Base-by-base conservation (phyloP, 2,888 invertebrate species). In the Oscheius sp. region DNA sequence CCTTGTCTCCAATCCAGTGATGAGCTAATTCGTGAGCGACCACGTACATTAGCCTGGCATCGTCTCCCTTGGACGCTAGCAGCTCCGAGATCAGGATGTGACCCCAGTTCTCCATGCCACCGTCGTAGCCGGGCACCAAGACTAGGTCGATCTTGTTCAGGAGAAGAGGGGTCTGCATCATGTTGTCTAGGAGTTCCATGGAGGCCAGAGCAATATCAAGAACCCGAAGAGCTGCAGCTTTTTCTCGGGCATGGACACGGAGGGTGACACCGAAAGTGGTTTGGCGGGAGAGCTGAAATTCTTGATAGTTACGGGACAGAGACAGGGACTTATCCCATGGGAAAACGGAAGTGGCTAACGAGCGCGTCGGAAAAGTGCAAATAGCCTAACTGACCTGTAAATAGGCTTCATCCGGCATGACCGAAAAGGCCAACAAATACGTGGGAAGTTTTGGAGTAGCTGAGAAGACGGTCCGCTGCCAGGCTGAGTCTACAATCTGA, bases 31-130 rank as follows among this genome's bases (percentile, higher is more conserved):
- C 84, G 59, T 84, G 84, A 11, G 82, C 76, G 21, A 81, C 77
- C 74, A 82, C 71, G 55, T 84, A 82, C 32, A 80, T 76, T 53
- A 84, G 35, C 70, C 82, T 82, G 11, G 84, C 82, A 62, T 81
- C 80, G 58, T 84, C 81, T 60, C 77, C 81, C 21, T 74, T 72
- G 5, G 74, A 70, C 0, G 82, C 80, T 7, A 81, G 37, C 1
- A 55, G 58, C 58, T 80, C 74, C 2, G 84, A 84, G 5, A 84
- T 66, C 11, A 78, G 66, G 9, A 84, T 73, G 60, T 82, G 84
- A 1, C 82, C 84, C 84, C 84, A 84, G 68, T 84, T 84, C 63
- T 84, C 84, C 81, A 84, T 84, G 68, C 82, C 82, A 7, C 84
- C 84, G n/a, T 82, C 84, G 60, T 84, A 84, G 9, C 77, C 72